These are phyloP conservation scores for Cyclophora albipunctata DNA, from an alignment of 2,888 invertebrate genomes.

Conservation along the genomic window DNA sequence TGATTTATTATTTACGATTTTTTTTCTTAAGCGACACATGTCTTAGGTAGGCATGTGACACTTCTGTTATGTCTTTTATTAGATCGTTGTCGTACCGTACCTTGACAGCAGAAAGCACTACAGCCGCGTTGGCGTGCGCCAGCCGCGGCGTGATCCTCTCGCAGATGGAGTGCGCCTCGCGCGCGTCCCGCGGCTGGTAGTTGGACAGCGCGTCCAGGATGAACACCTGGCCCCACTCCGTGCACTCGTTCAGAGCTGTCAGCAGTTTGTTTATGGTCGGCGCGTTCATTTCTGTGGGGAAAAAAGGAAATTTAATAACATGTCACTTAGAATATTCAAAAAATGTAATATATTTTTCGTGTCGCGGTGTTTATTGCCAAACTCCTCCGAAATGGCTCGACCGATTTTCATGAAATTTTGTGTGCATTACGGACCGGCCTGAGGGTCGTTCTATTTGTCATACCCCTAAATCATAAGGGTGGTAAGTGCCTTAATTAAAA, in stretches of 20 bases:
- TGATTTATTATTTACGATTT: too few relatives aligned
- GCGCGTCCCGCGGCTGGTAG: conserved; percentile 96
- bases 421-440: too few relatives aligned
- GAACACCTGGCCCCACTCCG: conserved; percentile 99
- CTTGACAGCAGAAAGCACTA: conserved; percentile 98
- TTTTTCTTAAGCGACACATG: too few relatives aligned
- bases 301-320: background rate
- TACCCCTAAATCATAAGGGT: too few relatives aligned
- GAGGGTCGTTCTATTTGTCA: too few relatives aligned
- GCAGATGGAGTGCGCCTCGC: conserved; percentile 98
- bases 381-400: too few relatives aligned
- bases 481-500: too few relatives aligned
- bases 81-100: conserved; percentile 48
- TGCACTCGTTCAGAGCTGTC: conserved; percentile 99
- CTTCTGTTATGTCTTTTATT: too few relatives aligned
- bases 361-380: too few relatives aligned
- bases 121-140: conserved; percentile 99
- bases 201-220: conserved; percentile 98
- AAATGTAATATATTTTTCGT: too few relatives aligned
- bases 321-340: background rate
- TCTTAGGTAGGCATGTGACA: too few relatives aligned
- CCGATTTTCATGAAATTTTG: too few relatives aligned
- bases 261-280: conserved; percentile 98
- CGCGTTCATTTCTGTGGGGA: conserved; percentile 88
- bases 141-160: conserved; percentile 97